Evolutionary conservation across 2,113 vertebrate genomes (phyloP).

Genomic region (Lynx canadensis): DNA sequence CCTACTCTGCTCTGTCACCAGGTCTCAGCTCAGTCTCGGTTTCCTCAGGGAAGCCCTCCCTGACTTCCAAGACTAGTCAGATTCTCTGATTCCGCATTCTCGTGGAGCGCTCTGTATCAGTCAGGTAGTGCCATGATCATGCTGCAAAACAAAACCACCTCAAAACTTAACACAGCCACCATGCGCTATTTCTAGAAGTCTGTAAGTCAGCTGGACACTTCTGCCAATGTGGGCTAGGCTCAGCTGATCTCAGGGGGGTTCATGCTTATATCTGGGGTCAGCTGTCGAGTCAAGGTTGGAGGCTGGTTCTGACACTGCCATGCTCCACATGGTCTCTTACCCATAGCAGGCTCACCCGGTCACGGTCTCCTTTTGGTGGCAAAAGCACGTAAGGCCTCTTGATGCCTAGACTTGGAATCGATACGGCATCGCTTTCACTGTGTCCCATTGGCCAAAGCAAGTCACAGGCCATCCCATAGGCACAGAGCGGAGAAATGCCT

Average conservation of each 20-base stretch:
- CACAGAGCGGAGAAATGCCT: not conserved
- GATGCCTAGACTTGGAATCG: not conserved
- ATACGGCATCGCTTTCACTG: not conserved
- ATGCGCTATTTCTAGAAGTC: not conserved
- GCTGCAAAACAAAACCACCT: not conserved
- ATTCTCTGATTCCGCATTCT: not conserved
- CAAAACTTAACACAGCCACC: not conserved
- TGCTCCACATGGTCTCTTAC: not conserved
- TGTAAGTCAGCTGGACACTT: not conserved
- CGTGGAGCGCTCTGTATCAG: not conserved
- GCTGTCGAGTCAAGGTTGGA: not conserved
- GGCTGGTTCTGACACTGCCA: not conserved
- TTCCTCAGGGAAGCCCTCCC: not conserved
- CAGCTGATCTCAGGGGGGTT: not conserved
- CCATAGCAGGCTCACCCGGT: not conserved
- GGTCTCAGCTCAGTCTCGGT: not conserved
- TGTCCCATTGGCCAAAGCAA: not conserved
- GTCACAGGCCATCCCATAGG: not conserved
- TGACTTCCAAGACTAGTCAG: not conserved
- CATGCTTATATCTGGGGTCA: not conserved
- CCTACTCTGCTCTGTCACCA: not conserved
- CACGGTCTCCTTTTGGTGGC: fast-evolving
- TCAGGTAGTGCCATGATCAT: not conserved
- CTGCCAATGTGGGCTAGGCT: not conserved
- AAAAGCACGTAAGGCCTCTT: not conserved